Conservation (phyloP, 2,888 invertebrate species). For the Drosophila melanosoma region DNA sequence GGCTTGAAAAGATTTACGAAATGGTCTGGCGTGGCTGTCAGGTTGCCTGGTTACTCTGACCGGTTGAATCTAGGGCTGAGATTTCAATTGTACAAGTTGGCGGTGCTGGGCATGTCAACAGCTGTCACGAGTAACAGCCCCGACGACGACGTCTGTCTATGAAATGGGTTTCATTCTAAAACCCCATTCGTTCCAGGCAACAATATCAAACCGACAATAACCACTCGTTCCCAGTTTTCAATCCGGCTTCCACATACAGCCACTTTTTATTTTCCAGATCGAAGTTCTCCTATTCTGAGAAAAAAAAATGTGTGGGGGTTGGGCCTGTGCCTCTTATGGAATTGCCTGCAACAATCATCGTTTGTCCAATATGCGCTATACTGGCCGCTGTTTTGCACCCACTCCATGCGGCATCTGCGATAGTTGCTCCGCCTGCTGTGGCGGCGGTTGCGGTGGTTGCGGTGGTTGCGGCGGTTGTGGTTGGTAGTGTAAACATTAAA, state of each 20-base stretch:
- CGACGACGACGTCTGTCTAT: constrained; percentile 22
- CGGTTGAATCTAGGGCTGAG: constrained; percentile 13
- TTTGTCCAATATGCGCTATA: constrained; percentile 60
- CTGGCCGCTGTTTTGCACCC: constrained; percentile 63
- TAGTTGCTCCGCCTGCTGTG: constrained; percentile 45
- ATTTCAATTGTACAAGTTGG: constrained; percentile 58
- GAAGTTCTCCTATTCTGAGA: not conserved
- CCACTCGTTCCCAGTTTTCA: not conserved
- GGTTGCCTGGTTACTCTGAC: constrained; percentile 11
- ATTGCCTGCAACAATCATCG: constrained; percentile 65
- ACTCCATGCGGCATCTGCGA: constrained; percentile 64
- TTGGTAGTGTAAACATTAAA: constrained; percentile 16
- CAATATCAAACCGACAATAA: constrained; percentile 4
- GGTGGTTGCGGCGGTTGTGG: constrained; percentile 40
- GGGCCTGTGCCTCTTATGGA: constrained; percentile 67
- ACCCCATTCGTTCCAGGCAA: constrained; percentile 7
- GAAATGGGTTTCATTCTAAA: constrained; percentile 25
- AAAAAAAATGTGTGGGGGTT: constrained; percentile 63
- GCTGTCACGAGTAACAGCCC: constrained; percentile 53
- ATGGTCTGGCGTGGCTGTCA: constrained; percentile 11
- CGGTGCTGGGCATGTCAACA: constrained; percentile 63
- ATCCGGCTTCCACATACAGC: not conserved
- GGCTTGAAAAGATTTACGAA: constrained; percentile 60
- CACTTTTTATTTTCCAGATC: too few relatives aligned
- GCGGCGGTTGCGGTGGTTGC: constrained; percentile 28